Conservation (phyloP, 92 coral and sea anemone species). For the Porites divaricata region DNA sequence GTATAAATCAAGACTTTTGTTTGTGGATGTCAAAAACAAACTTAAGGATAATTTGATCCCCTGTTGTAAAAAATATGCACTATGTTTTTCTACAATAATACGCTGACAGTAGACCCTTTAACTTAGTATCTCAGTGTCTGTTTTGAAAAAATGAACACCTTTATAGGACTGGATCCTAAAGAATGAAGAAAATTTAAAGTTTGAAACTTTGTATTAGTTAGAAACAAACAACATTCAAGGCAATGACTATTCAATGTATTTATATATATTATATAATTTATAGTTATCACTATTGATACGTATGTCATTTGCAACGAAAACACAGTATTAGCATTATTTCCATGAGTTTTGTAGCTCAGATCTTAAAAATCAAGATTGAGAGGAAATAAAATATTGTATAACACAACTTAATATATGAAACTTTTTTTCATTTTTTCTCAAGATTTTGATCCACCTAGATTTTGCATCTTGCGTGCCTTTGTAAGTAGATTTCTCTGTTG, state of each 20-base stretch:
- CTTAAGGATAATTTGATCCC: too few species aligned
- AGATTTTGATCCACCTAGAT: neutral
- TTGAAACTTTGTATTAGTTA: conserved; percentile 20
- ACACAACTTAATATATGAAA: too few species aligned
- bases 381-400: neutral
- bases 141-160: neutral
- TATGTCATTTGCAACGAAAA: neutral
- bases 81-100: neutral
- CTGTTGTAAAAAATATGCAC: neutral
- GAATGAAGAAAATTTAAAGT: neutral
- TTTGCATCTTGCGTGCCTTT: too few species aligned
- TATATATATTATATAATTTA: conserved; percentile 46
- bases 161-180: conserved; percentile 49
- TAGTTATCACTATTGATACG: neutral
- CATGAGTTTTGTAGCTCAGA: conserved; percentile 24
- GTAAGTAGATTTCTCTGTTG: too few species aligned
- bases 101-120: neutral
- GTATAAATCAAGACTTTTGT: neutral
- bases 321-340: conserved; percentile 10
- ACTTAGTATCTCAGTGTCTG: neutral
- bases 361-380: conserved; percentile 8
- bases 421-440: too few species aligned
- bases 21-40: neutral
- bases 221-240: neutral
- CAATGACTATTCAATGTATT: neutral